Evolutionary conservation across 1,140 invertebrate genomes (phyloP), one percentile per base, ranked within the genome.

Genomic region (Antheraea mylitta): DNA sequence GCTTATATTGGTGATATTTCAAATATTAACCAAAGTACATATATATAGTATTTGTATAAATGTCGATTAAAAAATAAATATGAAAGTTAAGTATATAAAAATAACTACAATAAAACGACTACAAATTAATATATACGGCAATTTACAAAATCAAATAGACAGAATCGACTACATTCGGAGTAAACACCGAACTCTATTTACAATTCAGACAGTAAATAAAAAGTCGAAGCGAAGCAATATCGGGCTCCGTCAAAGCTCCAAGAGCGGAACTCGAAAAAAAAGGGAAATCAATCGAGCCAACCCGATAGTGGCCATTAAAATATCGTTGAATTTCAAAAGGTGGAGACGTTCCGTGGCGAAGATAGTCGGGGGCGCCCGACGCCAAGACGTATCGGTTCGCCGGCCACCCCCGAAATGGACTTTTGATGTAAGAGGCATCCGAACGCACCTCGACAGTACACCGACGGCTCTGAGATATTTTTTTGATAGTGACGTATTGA

Each of bases 281-380:
- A 22, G 67, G 66, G 66, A 77, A 85, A 82, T 74, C 76, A 85
- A 79, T 78, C 73, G 79, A 76, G 68, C 71, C 79, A 77, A 66
- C 72, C 78, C 81, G 79, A 88, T 84, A 87, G 82, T 85, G 83
- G 84, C 81, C 79, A 87, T 90, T 88, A 88, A 88, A 90, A 90
- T 88, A 88, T 86, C 78, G 86, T 88, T 82, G 81, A 85, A 82
- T 85, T 85, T 87, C 81, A 85, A 85, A 87, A 83, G 78, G 80
- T 80, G 66, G 69, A 76, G 76, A 76, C 78, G 74, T 75, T 76
- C 73, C 62, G 70, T 80, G 76, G 73, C 67, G 72, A 76, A 81
- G 78, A 80, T 76, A 73, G 70, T 64, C 67, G 66, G 61, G 42
- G 64, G 18, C 68, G 64, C 53, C 22, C 70, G 73, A 71, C 67